These are phyloP conservation scores for Drosophila persimilis DNA, from an alignment of 1,140 invertebrate species.

Conservation along the genomic window DNA sequence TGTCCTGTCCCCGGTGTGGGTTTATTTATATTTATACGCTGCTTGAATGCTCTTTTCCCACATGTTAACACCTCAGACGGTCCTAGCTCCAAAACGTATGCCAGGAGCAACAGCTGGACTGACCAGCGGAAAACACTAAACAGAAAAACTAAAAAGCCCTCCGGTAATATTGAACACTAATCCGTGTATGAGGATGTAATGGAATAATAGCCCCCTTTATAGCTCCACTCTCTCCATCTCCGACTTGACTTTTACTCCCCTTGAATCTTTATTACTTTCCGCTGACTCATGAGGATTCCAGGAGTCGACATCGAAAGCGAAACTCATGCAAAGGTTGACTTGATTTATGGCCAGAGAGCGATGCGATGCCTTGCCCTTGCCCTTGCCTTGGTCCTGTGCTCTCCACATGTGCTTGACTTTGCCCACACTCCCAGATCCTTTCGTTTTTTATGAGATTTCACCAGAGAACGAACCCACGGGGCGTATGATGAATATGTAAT, in stretches of 20 bases:
- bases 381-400: background rate
- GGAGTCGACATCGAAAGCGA: slow-evolving; percentile 43
- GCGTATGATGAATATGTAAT: slow-evolving; percentile 80
- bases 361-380: background rate
- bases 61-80: slow-evolving; percentile 33
- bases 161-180: slow-evolving; percentile 72
- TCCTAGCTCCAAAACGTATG: slow-evolving; percentile 1
- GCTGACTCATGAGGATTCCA: slow-evolving; percentile 60
- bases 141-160: background rate
- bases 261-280: slow-evolving; percentile 72
- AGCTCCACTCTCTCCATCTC: background rate
- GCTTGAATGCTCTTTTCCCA: slow-evolving; percentile 36
- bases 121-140: slow-evolving; percentile 26
- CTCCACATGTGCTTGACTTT: slow-evolving; percentile 47
- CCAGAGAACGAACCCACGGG: slow-evolving; percentile 25
- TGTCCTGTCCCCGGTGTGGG: background rate
- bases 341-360: slow-evolving; percentile 64
- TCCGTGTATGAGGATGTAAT: slow-evolving; percentile 67
- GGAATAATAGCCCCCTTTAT: slow-evolving; percentile 40
- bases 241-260: slow-evolving; percentile 2
- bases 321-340: slow-evolving; percentile 77
- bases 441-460: slow-evolving; percentile 33
- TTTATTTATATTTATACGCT: slow-evolving; percentile 39
- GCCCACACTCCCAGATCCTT: slow-evolving; percentile 9
- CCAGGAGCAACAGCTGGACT: background rate